Percentiles rank a stretch among this genome's conserved stretches.
phyloP scores from a whole-genome alignment of 2,797 vertebrate genomes.

The Syngnathus rostellatus region DNA sequence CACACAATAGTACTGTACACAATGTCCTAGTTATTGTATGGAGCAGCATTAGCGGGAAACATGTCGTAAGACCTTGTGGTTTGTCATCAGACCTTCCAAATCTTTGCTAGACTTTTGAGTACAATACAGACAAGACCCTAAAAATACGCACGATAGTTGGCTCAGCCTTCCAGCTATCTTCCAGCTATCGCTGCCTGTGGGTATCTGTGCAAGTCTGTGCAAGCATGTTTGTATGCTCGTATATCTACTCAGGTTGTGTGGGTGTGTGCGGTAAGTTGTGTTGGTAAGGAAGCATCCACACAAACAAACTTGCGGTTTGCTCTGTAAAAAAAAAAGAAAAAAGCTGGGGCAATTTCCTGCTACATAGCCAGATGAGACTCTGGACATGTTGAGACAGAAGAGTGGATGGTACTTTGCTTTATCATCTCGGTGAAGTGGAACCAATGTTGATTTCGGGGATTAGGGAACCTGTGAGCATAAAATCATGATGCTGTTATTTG shows the following conservation, averaged over 20 bases:
- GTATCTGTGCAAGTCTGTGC: constrained; percentile 8
- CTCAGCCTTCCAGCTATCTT: not conserved
- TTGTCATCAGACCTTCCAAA: constrained; percentile 51
- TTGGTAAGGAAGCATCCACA: constrained; percentile 35
- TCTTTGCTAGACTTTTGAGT: constrained; percentile 28
- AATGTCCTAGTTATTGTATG: constrained; percentile 49
- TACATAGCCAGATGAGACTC: constrained; percentile 20
- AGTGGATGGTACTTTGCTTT: constrained; percentile 10
- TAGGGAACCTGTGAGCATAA: not conserved
- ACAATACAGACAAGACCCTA: constrained; percentile 47
- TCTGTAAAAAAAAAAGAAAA: constrained; percentile 24
- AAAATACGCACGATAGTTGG: constrained; percentile 36
- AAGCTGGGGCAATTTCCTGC: constrained; percentile 48
- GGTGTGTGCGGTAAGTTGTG: constrained; percentile 32
- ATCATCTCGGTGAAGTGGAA: not conserved
- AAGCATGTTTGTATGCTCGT: constrained; percentile 5
- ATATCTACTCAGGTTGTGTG: constrained; percentile 11
- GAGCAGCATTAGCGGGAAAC: constrained; percentile 58
- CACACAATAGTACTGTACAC: constrained; percentile 30
- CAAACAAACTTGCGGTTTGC: constrained; percentile 51
- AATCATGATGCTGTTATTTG: not conserved
- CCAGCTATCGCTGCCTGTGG: constrained; percentile 10
- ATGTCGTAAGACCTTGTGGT: constrained; percentile 32
- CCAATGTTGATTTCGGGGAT: not conserved
- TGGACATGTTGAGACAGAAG: constrained; percentile 39